phyloP scores from a whole-genome alignment of 2,888 invertebrate species.

The Campoplex nolae region DNA sequence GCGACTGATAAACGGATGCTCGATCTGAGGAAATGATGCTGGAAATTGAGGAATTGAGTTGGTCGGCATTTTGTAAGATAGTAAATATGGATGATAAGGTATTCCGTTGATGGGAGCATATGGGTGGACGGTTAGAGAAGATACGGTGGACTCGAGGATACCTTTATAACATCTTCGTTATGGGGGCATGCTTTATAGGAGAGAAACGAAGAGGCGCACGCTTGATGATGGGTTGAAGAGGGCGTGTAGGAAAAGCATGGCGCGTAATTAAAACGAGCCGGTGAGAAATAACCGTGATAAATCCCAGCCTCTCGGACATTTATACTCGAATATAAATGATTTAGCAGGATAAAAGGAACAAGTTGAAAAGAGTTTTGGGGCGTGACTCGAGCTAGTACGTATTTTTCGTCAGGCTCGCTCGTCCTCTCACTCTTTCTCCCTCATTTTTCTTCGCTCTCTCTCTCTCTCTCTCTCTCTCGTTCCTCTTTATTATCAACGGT shows the following conservation, averaged over 20 bases:
- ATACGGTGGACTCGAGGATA: neutral
- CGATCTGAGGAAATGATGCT: neutral
- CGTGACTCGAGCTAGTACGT: slow-evolving; percentile 47
- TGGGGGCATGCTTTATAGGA: neutral
- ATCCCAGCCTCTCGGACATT: slow-evolving; percentile 69
- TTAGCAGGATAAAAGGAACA: slow-evolving; percentile 67
- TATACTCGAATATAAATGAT: slow-evolving; percentile 73
- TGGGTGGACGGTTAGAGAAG: neutral
- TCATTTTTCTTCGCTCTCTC: slow-evolving; percentile 21
- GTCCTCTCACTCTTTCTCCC: neutral
- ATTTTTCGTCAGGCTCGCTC: slow-evolving; percentile 3
- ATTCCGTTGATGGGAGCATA: neutral
- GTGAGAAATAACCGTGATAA: slow-evolving; percentile 73
- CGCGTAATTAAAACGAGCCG: slow-evolving; percentile 74
- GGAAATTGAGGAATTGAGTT: neutral
- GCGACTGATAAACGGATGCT: too few species aligned
- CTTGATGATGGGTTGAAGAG: slow-evolving; percentile 19
- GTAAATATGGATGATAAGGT: slow-evolving; percentile 46
- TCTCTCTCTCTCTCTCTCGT: slow-evolving; percentile 33
- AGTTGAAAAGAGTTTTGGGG: slow-evolving; percentile 69
- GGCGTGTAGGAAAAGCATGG: slow-evolving; percentile 34
- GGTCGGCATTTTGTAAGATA: slow-evolving; percentile 18
- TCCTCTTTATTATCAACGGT: slow-evolving; percentile 66
- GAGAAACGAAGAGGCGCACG: neutral
- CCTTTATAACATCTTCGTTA: slow-evolving; percentile 24